Conservation (phyloP, 23 tunicate species). For the Phallusia fumigata region DNA sequence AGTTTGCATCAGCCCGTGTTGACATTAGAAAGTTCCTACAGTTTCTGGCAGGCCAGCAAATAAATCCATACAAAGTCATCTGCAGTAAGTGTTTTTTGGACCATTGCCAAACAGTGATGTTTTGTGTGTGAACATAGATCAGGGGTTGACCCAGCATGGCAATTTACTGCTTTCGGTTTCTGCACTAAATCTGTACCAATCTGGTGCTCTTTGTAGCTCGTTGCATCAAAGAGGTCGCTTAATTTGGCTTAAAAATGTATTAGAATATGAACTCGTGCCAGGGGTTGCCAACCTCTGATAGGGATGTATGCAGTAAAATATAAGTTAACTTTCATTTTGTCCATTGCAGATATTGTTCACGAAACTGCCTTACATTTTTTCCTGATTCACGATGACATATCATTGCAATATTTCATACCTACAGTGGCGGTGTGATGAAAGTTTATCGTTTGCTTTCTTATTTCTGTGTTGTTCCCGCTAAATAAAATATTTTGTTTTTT, state of each 20-base stretch:
- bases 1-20: constrained; percentile 66
- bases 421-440: constrained; percentile 38
- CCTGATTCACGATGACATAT: constrained; percentile 82
- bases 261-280: too few relatives aligned
- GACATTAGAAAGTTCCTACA: constrained; percentile 83
- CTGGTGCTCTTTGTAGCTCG: too few relatives aligned
- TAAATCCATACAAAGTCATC: constrained; percentile 87
- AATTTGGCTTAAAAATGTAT: too few relatives aligned
- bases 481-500: too few relatives aligned
- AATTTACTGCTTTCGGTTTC: too few relatives aligned
- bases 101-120: background rate
- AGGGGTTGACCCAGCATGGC: too few relatives aligned
- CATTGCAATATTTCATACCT: constrained; percentile 92
- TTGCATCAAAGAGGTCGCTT: too few relatives aligned
- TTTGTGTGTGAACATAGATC: too few relatives aligned
- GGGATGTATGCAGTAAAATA: background rate
- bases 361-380: constrained; percentile 73
- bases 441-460: background rate
- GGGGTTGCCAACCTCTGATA: background rate
- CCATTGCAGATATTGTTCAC: constrained; percentile 76
- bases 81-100: constrained; percentile 64
- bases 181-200: too few relatives aligned
- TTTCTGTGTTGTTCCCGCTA: background rate
- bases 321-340: background rate
- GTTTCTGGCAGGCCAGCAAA: constrained; percentile 77